Evolutionary conservation across 2,113 vertebrate species (phyloP), one percentile per base, ranked within the genome.

Genomic region (Bungarus multicinctus): DNA sequence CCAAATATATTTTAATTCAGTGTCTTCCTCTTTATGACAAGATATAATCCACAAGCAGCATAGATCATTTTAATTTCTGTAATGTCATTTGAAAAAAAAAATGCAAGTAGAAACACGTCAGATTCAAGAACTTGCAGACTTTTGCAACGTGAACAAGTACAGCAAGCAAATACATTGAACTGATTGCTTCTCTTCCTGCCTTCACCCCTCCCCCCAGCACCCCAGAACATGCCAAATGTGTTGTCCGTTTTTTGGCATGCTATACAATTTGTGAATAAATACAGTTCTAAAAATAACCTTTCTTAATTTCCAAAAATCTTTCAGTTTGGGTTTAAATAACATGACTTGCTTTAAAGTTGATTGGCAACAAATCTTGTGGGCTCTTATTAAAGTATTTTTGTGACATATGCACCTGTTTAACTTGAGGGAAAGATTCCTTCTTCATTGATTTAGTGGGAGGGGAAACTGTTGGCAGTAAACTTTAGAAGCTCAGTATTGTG

Each of bases 381-480:
- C 60, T 93, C 45, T 87, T 58, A 81, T 45, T 0, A 0, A 57
- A 93, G 57, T 69, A 34, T 60, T 43, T 43, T 69, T 5, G 25
- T 94, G 89, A 74, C 64, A 91, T 94, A 53, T 91, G 88, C 43
- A 64, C 27, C 30, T 47, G 16, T 53, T 86, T 91, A 27, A 89
- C 91, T 95, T 87, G 85, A 94, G 91, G 43, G 69, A 45, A 81
- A 94, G 89, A 52, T 95, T 92, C 57, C n/a, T 91, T 81, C 16
- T 55, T 14, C 25, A 9, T 6, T n/a, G 30, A 2, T 25, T 91
- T 88, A 27, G 85, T 53, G 39, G 60, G 69, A 60, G 55, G 45
- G 90, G 85, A n/a, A 30, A 50, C 54, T 89, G n/a, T 64, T 89
- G 87, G 47, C 90, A 94, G 57, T 43, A 88, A 6, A 34, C 55